These are phyloP conservation scores for Elymnias hypermnestra DNA, from an alignment of 1,140 invertebrate genomes.

Conservation along the genomic window DNA sequence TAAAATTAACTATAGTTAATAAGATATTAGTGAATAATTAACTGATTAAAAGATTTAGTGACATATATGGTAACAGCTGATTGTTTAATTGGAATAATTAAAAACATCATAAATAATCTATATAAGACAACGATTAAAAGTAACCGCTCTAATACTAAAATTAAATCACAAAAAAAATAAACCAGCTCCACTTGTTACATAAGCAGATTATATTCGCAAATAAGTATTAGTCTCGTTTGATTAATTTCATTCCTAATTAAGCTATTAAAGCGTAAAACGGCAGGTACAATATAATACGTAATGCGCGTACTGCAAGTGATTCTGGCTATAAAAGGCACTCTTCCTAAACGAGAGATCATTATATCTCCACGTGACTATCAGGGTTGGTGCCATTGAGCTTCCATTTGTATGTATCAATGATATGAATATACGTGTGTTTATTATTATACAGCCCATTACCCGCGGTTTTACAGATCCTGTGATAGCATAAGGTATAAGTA, in stretches of 20 bases:
- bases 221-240: constrained; percentile 12
- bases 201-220: constrained; percentile 16
- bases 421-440: constrained; percentile 22
- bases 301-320: constrained; percentile 5
- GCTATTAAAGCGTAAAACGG: constrained; percentile 9
- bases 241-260: constrained; percentile 17
- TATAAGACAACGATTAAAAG: too few relatives aligned
- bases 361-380: constrained; percentile 8
- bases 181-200: constrained; percentile 11
- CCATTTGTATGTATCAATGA: constrained; percentile 29
- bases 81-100: too few relatives aligned
- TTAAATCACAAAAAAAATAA: too few relatives aligned
- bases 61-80: too few relatives aligned
- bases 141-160: too few relatives aligned
- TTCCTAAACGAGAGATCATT: constrained; percentile 12
- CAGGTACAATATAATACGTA: constrained; percentile 10
- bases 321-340: constrained; percentile 7
- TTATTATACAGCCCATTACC: too few relatives aligned
- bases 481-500: too few relatives aligned
- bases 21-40: too few relatives aligned
- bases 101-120: too few relatives aligned
- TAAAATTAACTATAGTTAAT: too few relatives aligned
- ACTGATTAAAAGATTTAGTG: too few relatives aligned
- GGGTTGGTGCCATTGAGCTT: constrained; percentile 22
- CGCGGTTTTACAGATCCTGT: too few relatives aligned